phyloP scores from a whole-genome alignment of 2,888 invertebrate species.

The Hypselothyrea guttata region DNA sequence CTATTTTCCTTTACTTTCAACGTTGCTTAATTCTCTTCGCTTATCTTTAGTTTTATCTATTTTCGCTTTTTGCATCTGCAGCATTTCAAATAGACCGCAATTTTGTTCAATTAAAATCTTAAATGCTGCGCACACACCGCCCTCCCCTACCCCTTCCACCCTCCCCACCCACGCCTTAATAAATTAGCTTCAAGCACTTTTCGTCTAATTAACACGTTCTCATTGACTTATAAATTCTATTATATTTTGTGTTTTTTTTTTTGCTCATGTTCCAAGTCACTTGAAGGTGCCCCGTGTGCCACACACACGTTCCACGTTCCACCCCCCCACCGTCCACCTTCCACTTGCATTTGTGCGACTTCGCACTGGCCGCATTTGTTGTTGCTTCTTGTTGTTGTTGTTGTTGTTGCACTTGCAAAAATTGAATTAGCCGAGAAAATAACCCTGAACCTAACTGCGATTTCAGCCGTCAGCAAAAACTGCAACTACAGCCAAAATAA shows the following conservation, averaged over 20 bases:
- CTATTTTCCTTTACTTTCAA: no score
- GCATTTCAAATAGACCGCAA: conserved; percentile 39
- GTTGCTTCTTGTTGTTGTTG: conserved; percentile 11
- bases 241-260: conserved; percentile 26
- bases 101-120: conserved; percentile 40
- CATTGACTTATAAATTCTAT: conserved; percentile 53
- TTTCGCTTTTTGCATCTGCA: conserved; percentile 48
- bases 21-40: conserved; percentile 76
- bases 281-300: conserved; percentile 9
- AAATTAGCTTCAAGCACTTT: conserved; percentile 39
- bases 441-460: conserved; percentile 68
- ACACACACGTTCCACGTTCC: neutral
- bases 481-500: no score
- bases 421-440: conserved; percentile 66
- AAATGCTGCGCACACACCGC: conserved; percentile 69
- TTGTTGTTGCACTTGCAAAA: conserved; percentile 56
- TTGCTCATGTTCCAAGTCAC: neutral
- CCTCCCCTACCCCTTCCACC: conserved; percentile 27
- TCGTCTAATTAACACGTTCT: conserved; percentile 69
- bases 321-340: conserved; percentile 1
- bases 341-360: conserved; percentile 68
- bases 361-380: conserved; percentile 70
- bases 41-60: no score
- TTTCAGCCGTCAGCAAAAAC: conserved; percentile 46
- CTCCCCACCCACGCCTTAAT: conserved; percentile 11